Evolutionary conservation across 1,140 invertebrate genomes (phyloP).

Genomic region (Scylla paramamosain): DNA sequence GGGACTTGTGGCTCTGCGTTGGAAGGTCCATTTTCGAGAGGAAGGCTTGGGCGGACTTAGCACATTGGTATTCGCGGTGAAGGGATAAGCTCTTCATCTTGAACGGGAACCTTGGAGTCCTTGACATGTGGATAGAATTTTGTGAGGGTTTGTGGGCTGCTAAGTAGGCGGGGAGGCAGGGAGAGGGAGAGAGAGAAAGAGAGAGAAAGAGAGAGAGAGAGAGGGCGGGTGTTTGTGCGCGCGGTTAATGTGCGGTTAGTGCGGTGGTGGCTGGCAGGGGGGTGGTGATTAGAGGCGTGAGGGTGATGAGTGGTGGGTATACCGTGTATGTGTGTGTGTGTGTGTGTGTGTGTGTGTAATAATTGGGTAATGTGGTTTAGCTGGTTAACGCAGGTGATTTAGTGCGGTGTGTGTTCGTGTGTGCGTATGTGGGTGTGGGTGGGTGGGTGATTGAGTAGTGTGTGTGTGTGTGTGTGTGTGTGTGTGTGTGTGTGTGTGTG

Average conservation of each 20-base stretch:
- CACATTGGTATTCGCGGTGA: constrained; percentile 61
- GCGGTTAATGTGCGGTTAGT: background rate
- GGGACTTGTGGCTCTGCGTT: background rate
- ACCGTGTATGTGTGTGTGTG: background rate
- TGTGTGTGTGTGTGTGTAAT: background rate
- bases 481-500: background rate
- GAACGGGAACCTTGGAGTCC: constrained; percentile 37
- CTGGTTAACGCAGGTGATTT: background rate
- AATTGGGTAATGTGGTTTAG: background rate
- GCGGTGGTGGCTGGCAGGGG: background rate
- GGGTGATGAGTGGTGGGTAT: background rate
- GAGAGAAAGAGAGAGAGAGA: background rate
- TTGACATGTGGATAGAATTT: constrained; percentile 63
- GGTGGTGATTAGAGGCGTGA: background rate
- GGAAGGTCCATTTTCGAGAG: constrained; percentile 32
- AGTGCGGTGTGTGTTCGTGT: constrained; percentile 2
- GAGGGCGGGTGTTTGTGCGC: background rate
- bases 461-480: constrained; percentile 43
- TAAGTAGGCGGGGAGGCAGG: constrained; percentile 32
- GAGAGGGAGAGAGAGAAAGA: background rate
- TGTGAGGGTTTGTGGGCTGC: constrained; percentile 57
- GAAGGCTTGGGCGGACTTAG: constrained; percentile 32
- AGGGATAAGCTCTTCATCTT: constrained; percentile 61
- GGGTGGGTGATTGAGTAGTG: background rate
- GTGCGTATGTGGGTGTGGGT: constrained; percentile 35